Evolutionary conservation across 2,797 vertebrate species (phyloP), one percentile per base, ranked within the genome.

Genomic region (Rhinogobio ventralis): DNA sequence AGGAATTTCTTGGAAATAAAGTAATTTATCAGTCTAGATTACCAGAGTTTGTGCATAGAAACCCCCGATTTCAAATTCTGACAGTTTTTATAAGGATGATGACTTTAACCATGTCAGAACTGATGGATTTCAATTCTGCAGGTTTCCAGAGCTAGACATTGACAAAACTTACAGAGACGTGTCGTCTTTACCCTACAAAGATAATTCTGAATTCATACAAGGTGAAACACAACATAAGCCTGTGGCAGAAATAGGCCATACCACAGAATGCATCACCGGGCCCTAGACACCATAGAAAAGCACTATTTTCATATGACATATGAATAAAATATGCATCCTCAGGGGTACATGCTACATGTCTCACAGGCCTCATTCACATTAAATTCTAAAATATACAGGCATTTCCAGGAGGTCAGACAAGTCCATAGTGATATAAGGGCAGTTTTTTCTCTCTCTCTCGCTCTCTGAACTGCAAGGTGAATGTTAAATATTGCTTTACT

Each of bases 251-350:
- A 72, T 72, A 42, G 76, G 55, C 55, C 76, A 79, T 23, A 75
- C 25, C 66, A 15, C 55, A 39, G 68, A 62, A 71, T 73, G 55
- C 67, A 71, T 64, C 76, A 79, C 55, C 11, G 20, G 53, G 28
- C 42, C 67, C 25, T 82, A 89, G 93, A 90, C 89, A 92, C 90
- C 86, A 86, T 66, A 85, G 81, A 90, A 93, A 94, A 89, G 87
- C 92, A 93, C 93, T 92, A 94, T 93, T 94, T 94, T 94, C 92
- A 94, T 92, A 93, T 92, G 88, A 83, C 91, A 93, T 91, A 94
- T 95, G 92, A 94, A 94, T 95, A 93, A 95, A 94, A 94, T 90
- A 94, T 95, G 90, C 88, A 91, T 92, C 89, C 93, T 91, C 89
- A 86, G 85, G 90, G 94, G 91, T 92, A 90, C 76, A 85, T 51